phyloP scores from a whole-genome alignment of 2,888 invertebrate species.

The Harpalus rufipes region DNA sequence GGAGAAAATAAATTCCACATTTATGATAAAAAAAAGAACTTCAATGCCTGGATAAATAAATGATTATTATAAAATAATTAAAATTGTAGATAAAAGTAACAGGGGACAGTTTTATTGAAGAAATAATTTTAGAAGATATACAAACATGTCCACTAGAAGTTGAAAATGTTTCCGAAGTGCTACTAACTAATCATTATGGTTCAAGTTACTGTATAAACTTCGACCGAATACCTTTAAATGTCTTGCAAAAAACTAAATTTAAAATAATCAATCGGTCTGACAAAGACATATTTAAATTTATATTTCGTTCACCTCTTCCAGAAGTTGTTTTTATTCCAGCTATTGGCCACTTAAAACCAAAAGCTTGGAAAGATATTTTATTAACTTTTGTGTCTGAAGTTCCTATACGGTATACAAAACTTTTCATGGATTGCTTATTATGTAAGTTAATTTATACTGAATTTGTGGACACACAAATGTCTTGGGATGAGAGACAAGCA shows the following conservation, averaged over 20 bases:
- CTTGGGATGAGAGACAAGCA: constrained; percentile 77
- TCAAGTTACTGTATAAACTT: constrained; percentile 75
- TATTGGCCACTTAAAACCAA: constrained; percentile 77
- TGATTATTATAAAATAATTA: not conserved
- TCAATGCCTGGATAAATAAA: too few species aligned
- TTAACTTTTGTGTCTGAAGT: constrained; percentile 78
- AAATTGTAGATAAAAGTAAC: constrained; percentile 73
- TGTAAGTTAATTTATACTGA: constrained; percentile 72
- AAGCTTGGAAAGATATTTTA: constrained; percentile 78
- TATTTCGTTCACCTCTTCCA: constrained; percentile 72
- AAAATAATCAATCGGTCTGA: constrained; percentile 76
- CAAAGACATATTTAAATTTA: constrained; percentile 75
- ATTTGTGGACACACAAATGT: constrained; percentile 70
- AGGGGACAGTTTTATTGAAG: constrained; percentile 77
- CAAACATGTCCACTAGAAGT: constrained; percentile 22
- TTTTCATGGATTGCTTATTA: constrained; percentile 54
- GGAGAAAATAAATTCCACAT: too few species aligned
- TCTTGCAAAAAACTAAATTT: constrained; percentile 75
- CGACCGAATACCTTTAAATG: constrained; percentile 74
- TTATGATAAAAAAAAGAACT: too few species aligned
- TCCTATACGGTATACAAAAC: constrained; percentile 74
- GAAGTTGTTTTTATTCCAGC: constrained; percentile 78
- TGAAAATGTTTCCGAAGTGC: constrained; percentile 31
- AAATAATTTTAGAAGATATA: constrained; percentile 75
- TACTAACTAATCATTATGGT: not conserved